phyloP scores from a whole-genome alignment of 2,797 vertebrate genomes.

The Gadopsis marmoratus region DNA sequence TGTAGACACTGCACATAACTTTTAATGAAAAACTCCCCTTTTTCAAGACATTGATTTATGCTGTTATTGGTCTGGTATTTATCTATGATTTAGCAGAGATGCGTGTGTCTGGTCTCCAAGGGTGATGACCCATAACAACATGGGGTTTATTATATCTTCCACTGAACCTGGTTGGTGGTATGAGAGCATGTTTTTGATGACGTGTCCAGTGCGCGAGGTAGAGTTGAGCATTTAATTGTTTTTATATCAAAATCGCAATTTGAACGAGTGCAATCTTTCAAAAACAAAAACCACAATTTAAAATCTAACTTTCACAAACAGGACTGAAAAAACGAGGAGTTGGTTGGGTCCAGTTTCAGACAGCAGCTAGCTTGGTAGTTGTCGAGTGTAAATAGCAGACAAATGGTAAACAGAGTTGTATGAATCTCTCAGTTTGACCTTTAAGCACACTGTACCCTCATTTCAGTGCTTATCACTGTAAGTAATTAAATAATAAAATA shows the following conservation, averaged over 20 bases:
- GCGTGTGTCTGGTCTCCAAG: background rate
- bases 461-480: background rate
- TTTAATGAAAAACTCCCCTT: constrained; percentile 35
- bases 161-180: background rate
- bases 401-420: background rate
- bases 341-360: background rate
- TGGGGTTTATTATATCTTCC: background rate
- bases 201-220: background rate
- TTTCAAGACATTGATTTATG: constrained; percentile 10
- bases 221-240: background rate
- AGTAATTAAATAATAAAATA: no score
- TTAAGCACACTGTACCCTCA: background rate
- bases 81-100: background rate
- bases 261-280: no score
- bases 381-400: background rate
- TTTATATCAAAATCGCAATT: background rate
- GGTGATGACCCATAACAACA: background rate
- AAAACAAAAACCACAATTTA: background rate
- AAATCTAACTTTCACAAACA: background rate
- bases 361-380: background rate
- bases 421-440: background rate
- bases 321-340: no score
- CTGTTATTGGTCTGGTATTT: background rate
- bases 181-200: no score
- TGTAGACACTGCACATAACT: constrained; percentile 2